A percentile compares a stretch with the other conserved stretches of the same genome.
These are phyloP conservation scores for Dasypus novemcinctus DNA, from an alignment of 2,113 vertebrate genomes.

Conservation along the genomic window DNA sequence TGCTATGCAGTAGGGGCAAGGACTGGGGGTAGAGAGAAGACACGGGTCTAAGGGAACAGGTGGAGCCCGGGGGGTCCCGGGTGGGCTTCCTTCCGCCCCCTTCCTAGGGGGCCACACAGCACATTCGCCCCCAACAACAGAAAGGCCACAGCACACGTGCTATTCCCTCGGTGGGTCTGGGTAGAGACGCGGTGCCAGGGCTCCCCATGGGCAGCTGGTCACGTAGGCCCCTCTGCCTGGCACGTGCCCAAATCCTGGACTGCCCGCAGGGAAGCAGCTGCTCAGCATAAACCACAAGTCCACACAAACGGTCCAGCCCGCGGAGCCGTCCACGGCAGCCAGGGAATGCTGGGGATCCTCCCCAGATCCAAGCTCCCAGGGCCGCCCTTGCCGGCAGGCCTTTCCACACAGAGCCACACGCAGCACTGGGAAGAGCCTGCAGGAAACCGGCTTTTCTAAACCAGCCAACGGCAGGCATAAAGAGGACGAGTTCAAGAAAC, in stretches of 20 bases:
- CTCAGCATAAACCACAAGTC: background rate
- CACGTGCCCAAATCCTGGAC: background rate
- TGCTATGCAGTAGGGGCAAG: background rate
- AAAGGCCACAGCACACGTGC: rapidly evolving
- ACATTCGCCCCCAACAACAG: no score
- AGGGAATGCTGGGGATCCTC: no score
- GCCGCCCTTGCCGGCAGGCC: no score
- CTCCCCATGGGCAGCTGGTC: background rate
- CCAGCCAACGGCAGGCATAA: no score
- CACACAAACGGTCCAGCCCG: background rate
- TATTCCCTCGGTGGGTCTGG: background rate
- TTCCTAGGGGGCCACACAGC: no score
- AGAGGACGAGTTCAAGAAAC: no score
- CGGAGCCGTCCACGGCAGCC: background rate
- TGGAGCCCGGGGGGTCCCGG: rapidly evolving
- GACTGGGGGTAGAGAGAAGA: background rate
- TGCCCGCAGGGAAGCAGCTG: background rate
- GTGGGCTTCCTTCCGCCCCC: background rate
- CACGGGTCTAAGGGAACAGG: no score
- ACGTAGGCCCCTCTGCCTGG: background rate
- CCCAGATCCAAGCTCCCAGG: no score
- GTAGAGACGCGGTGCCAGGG: background rate
- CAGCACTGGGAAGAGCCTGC: background rate
- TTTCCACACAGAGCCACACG: background rate
- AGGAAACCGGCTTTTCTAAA: background rate